A percentile compares a stretch with the other conserved stretches of the same genome.
Evolutionary conservation across 2,797 vertebrate species (phyloP).

Genomic region (Melanitta fusca): DNA sequence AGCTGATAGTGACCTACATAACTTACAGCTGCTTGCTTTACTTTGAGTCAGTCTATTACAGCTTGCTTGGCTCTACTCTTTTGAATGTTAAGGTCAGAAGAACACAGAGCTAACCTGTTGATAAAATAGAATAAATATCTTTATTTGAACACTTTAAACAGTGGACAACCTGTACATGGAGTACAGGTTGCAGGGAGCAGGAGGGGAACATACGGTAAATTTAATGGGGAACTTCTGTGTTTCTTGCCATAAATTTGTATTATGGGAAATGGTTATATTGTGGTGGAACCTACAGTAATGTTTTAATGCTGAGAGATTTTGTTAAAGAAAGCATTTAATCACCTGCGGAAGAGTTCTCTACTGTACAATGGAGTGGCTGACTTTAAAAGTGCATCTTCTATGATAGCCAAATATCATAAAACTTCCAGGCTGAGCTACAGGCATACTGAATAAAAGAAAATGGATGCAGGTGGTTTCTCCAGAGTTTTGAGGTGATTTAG

Average conservation of each 20-base stretch:
- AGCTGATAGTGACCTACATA: fast-evolving
- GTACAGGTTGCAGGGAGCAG: too few species aligned
- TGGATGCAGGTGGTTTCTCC: background rate
- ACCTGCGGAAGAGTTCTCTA: constrained; percentile 12
- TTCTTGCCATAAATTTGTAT: constrained; percentile 26
- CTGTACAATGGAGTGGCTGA: background rate
- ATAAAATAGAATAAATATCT: constrained; percentile 60
- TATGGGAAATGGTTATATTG: constrained; percentile 6
- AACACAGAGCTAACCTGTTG: background rate
- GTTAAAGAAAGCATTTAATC: constrained; percentile 54
- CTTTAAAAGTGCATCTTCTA: background rate
- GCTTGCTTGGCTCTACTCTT: background rate
- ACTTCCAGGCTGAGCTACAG: background rate
- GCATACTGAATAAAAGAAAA: background rate
- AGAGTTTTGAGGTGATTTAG: background rate
- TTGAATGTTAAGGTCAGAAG: constrained; percentile 4
- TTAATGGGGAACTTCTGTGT: constrained; percentile 9
- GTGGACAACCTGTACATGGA: background rate
- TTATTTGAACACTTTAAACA: constrained; percentile 48
- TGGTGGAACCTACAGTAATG: constrained; percentile 31
- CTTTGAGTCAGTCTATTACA: background rate
- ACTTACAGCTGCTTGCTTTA: background rate
- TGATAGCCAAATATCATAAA: background rate
- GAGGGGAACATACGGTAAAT: constrained; percentile 23
- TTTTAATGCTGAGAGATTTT: constrained; percentile 36